Base-by-base conservation (phyloP, 2,797 vertebrate species). In the Oreortyx pictus region DNA sequence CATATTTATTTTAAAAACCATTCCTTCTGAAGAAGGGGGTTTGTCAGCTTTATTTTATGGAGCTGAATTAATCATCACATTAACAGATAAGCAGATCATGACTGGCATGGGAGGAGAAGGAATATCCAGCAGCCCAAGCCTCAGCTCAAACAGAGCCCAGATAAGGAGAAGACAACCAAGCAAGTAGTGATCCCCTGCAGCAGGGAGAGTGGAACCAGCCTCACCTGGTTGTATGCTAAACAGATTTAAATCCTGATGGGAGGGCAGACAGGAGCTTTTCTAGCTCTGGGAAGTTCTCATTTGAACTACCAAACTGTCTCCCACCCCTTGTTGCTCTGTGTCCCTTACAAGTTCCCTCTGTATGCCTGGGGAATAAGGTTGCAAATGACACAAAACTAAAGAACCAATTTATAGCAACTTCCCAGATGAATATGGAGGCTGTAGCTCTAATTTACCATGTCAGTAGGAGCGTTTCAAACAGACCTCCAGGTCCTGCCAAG, bases 361-460 rank as follows among this genome's bases (percentile, higher is more conserved):
- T 47, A 22, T 47, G 27, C 54, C 41, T 50, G 56, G 37, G 31
- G 43, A 31, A 13, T 27, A 62, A 74, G n/a, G 37, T 43, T 9
- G 41, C 50, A 82, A 56, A 39, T 23, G 31, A 37, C 60, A 71
- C 3, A 41, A 19, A 19, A 41, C 50, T 39, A n/a, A 46, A 70
- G 43, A 19, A 73, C 11, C 11, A 33, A 24, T 66, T 73, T 49
- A 43, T 43, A 62, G n/a, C n/a, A 82, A 11, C 5, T 3, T 3
- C 11, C 18, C 39, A 54, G 37, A 62, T 8, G 20, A 4, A 39
- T 1, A 0, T 22, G 77, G 25, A 0, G 0, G 27, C 31, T 41
- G 11, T 49, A 19, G 39, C 18, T 79, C 29, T 60, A 79, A 35
- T 52, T 87, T 39, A 17, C 9, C n/a, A 3, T 5, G 3, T 20